Conservation (phyloP, 2,113 vertebrate genomes). For the Anas platyrhynchos region DNA sequence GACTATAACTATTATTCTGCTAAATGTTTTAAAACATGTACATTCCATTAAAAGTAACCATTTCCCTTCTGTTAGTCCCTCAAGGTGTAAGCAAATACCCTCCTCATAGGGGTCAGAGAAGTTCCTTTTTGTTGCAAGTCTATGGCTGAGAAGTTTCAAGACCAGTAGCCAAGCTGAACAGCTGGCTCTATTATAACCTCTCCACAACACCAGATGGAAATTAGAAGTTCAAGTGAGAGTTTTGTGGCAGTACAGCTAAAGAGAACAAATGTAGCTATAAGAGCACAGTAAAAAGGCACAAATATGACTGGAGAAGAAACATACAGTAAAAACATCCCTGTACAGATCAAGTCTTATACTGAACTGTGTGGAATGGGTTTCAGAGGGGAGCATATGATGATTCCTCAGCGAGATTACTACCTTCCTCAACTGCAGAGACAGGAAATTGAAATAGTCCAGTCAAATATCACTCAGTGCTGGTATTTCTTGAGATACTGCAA, state of each 20-base stretch:
- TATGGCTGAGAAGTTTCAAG: not conserved
- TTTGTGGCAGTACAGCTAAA: not conserved
- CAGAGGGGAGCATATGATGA: not conserved
- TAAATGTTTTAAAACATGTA: not conserved
- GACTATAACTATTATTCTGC: not conserved
- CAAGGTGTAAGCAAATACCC: not conserved
- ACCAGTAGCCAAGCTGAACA: not conserved
- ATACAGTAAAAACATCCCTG: not conserved
- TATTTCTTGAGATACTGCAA: not conserved
- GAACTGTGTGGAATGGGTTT: not conserved
- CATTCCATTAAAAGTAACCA: not conserved
- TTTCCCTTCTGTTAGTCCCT: not conserved
- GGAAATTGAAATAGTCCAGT: not conserved
- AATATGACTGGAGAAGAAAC: accelerated
- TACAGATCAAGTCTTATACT: not conserved
- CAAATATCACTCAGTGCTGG: not conserved
- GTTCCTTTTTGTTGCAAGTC: not conserved
- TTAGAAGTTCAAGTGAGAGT: not conserved
- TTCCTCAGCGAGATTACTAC: not conserved
- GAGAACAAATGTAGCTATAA: not conserved
- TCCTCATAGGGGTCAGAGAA: not conserved
- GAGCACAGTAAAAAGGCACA: not conserved
- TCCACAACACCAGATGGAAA: not conserved
- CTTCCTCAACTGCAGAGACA: not conserved
- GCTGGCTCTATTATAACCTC: not conserved